Base-by-base conservation (phyloP, 2,888 invertebrate genomes). In the Cephus sareptanus region DNA sequence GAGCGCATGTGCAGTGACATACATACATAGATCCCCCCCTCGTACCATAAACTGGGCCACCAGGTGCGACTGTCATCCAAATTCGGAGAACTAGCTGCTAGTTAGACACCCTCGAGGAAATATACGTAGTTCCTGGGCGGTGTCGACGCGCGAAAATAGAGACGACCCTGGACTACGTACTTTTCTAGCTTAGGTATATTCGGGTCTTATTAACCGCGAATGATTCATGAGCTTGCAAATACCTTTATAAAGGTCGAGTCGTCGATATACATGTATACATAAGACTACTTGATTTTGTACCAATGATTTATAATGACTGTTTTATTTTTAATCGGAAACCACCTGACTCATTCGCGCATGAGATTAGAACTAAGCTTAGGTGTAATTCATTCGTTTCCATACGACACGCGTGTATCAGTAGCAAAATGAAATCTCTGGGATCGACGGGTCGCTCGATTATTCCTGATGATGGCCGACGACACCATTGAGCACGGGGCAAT, bases 1-100 rank as follows among this genome's bases (percentile, higher is more conserved):
- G 74, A 34, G 74, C 74, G 35, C 74, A 6, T 34, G 74, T 34
- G 35, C 37, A 30, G 74, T 74, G 74, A 12, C 35, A 35, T 35
- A 35, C 35, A 35, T 35, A 74, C 35, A 74, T 23, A 13, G 33
- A 71, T 71, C 35, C 35, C 23, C n/a, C 71, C 71, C 71, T 31
- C 71, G 31, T 34, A 34, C 23, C 33, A 23, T n/a, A 35, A 74
- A 74, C 74, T 74, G 35, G 74, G 74, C 35, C 74, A 74, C 74
- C 56, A 56, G 56, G 23, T 23, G 13, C 35, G 34, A 74, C 74
- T 34, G 35, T 34, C 35, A 23, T 74, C 35, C 13, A 23, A 74
- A 15, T 74, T 74, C 74, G 9, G 74, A 74, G 74, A 23, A 23
- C 35, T 74, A 35, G 23, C 74, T 34, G 15, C 34, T 74, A 23